Base-by-base conservation (phyloP, 2,888 invertebrate genomes). In the Caenorhabditis sp. region DNA sequence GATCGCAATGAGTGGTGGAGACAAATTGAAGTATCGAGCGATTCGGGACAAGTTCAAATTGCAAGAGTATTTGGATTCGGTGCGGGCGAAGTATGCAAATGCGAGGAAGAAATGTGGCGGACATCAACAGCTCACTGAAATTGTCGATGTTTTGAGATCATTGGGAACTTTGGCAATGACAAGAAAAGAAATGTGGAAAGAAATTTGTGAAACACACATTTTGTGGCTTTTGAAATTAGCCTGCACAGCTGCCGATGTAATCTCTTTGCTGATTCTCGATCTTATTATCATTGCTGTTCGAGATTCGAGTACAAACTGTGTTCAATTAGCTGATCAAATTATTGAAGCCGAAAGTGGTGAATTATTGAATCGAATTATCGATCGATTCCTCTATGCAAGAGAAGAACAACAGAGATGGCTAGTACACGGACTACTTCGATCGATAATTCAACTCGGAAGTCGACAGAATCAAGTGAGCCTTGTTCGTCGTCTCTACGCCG, bases 401-500 rank as follows among this genome's bases (percentile, higher is more conserved):
- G 80, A 79, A 23, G 77, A 77, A 17, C 26, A 54, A 0, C 36
- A 69, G 12, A 55, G 82, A 58, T 82, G 82, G 82, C 59, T 76
- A 17, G 58, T 79, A 49, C 82, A 82, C 51, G 76, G 78, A 19
- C 62, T 82, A 50, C 65, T 78, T 23, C 66, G 82, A 21, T 79
- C 82, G 8, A 62, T 74, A 19, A 79, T 82, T 27, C 82, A 80
- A 58, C 24, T 82, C 23, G 80, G 79, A 4, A 70, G 66, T 36
- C 63, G 80, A 10, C 69, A 62, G 26, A 79, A 80, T 62, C 82
- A 82, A 65, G 78, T 73, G 12, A 6, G 19, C 1, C 54, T 97
- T 36, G 91, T 96, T 12, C 93, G 93, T 60, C 90, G 94, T 36
- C 90, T 97, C 85, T 96, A 96, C 58, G 26, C 58, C 24, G 92